Percentiles rank a stretch among this genome's conserved stretches.
Evolutionary conservation across 2,888 invertebrate species (phyloP).

Genomic region (Trichopria drosophilae): DNA sequence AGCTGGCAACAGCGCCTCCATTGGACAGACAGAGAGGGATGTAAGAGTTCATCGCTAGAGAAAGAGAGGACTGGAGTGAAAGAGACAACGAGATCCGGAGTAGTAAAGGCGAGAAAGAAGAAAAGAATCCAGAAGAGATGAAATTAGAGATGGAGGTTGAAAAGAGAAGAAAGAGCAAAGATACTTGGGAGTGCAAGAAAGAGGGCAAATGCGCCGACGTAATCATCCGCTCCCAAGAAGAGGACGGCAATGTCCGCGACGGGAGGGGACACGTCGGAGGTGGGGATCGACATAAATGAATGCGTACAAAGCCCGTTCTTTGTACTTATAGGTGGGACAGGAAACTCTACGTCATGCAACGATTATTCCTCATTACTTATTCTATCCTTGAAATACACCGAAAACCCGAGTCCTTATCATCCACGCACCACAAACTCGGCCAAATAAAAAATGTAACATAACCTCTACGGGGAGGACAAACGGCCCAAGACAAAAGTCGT

Average conservation of each 20-base stretch:
- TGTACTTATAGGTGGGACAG: constrained; percentile 41
- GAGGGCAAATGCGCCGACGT: not conserved
- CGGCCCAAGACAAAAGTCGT: too few species aligned
- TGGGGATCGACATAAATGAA: constrained; percentile 3
- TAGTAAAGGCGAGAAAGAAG: constrained; percentile 3
- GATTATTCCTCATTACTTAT: constrained; percentile 34
- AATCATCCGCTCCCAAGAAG: too few species aligned
- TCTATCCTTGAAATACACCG: too few species aligned
- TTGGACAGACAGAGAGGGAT: constrained; percentile 8
- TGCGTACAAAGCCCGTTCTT: constrained; percentile 42
- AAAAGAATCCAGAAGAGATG: constrained; percentile 6
- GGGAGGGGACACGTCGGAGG: too few species aligned
- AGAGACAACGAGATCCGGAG: constrained; percentile 9
- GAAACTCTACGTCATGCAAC: constrained; percentile 38
- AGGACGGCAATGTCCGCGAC: constrained; percentile 3
- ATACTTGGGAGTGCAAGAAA: constrained; percentile 23
- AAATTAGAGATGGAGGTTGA: constrained; percentile 7
- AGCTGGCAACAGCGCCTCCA: constrained; percentile 40
- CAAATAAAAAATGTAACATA: constrained; percentile 1
- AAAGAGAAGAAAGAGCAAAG: constrained; percentile 20
- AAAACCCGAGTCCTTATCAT: too few species aligned
- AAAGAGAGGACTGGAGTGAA: constrained; percentile 6
- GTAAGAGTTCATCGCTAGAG: constrained; percentile 18
- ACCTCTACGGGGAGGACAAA: too few species aligned
- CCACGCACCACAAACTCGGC: too few species aligned